Evolutionary conservation across 2,797 vertebrate genomes (phyloP).

Genomic region (Takifugu ocellatus): DNA sequence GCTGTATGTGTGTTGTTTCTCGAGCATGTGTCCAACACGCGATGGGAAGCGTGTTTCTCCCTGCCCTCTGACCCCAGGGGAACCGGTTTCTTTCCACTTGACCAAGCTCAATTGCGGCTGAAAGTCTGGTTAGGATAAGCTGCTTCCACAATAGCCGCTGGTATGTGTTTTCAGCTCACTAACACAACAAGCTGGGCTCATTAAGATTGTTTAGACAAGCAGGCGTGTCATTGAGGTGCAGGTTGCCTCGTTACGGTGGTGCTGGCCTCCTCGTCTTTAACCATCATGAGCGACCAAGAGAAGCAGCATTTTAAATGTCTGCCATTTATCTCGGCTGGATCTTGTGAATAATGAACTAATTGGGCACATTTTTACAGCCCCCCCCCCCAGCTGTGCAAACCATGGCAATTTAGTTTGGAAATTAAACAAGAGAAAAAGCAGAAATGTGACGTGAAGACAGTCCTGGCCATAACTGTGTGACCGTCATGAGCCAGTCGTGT

Average conservation of each 20-base stretch:
- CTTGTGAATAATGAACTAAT: no score
- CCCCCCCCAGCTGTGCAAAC: no score
- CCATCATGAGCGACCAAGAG: conserved; percentile 21
- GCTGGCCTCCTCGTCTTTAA: conserved; percentile 15
- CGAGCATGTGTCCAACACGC: background rate
- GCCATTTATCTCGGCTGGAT: no score
- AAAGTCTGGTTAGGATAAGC: conserved; percentile 29
- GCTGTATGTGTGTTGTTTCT: background rate
- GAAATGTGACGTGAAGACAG: no score
- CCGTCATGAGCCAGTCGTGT: no score
- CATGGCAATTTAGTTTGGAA: no score
- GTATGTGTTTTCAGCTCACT: conserved; percentile 40
- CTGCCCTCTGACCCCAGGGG: conserved; percentile 32
- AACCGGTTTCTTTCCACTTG: conserved; percentile 29
- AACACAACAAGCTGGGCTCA: no score
- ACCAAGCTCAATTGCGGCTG: conserved; percentile 28
- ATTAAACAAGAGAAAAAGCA: no score
- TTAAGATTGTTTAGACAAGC: conserved; percentile 6
- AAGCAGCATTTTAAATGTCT: background rate
- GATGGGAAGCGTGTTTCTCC: conserved; percentile 26
- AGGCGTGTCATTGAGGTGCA: conserved; percentile 8
- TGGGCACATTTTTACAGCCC: no score
- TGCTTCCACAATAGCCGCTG: conserved; percentile 44
- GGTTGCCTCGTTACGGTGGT: background rate
- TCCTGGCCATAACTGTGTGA: no score